Conservation (phyloP, 2,113 vertebrate genomes). For the Cyanoramphus novaezelandiae region DNA sequence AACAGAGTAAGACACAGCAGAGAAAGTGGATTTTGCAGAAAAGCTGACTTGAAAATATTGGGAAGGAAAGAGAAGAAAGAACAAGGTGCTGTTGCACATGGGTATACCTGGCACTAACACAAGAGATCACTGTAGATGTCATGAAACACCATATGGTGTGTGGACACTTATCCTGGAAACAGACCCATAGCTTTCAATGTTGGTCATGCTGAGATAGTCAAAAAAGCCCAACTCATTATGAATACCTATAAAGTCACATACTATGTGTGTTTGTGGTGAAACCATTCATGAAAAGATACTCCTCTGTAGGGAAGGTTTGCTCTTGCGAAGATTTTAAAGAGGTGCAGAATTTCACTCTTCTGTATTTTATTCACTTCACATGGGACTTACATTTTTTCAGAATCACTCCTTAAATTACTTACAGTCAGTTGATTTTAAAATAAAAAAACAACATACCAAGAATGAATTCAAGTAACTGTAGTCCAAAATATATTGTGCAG, state of each 20-base stretch:
- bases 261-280: background rate
- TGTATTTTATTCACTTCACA: background rate
- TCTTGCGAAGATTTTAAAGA: background rate
- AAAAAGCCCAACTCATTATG: background rate
- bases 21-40: background rate
- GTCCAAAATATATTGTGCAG: background rate
- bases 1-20: background rate
- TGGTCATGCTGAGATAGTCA: background rate
- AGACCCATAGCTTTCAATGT: background rate
- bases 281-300: background rate
- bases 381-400: background rate
- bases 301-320: background rate
- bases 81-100: background rate
- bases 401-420: background rate
- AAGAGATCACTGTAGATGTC: background rate
- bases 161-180: background rate
- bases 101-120: background rate
- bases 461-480: background rate
- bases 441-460: background rate
- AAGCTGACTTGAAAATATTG: background rate
- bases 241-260: background rate
- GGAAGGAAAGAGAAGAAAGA: background rate
- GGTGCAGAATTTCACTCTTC: background rate
- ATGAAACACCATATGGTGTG: fast-evolving
- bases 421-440: background rate